Base-by-base conservation (phyloP, 2,888 invertebrate genomes). In the Latrodectus elegans region DNA sequence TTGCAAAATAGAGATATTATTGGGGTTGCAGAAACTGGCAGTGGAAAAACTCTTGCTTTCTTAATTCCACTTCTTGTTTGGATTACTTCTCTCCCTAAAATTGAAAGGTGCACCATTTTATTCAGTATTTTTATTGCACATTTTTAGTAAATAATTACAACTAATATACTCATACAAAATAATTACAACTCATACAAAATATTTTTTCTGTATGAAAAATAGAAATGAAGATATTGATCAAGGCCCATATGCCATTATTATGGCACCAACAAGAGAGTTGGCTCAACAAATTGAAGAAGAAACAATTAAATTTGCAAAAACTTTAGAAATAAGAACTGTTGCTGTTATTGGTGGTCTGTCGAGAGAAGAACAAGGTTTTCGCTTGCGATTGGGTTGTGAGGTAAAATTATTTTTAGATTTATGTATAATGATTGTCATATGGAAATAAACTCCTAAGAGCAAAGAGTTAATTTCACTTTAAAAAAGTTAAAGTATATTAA, bases 271-370 rank as follows among this genome's bases (percentile, higher is more conserved):
- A n/a, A 96, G 99, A 93, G 99, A 99, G 92, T 94, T 99, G 93
- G 99, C 99, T 0, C 99, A 99, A 92, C 99, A 99, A 93, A 99
- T 99, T 91, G 99, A 99, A 93, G 99, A 99, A 92, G 99, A 99
- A 93, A 97, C 99, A 0, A 96, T 95, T 89, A 99, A 99, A 92
- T 99, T 99, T 93, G 99, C 99, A 38, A 95, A 96, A 90, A 97
- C 97, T 0, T 92, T 99, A 74, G 97, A 96, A 26, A 98, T 99
- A 84, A 95, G 97, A 80, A 98, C 98, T 1, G 98, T 98, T 0
- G 97, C 98, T 4, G 97, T 99, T n/a, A 98, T 99, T n/a, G 98
- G 98, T 92, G 93, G 93, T 89, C 88, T 90, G 15, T 99, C 98
- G 1, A 94, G 99, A 91, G 99, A 99, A 93, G 99, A 99, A 81